These are phyloP conservation scores for Adelges cooleyi DNA, from an alignment of 1,140 invertebrate genomes.

Conservation along the genomic window DNA sequence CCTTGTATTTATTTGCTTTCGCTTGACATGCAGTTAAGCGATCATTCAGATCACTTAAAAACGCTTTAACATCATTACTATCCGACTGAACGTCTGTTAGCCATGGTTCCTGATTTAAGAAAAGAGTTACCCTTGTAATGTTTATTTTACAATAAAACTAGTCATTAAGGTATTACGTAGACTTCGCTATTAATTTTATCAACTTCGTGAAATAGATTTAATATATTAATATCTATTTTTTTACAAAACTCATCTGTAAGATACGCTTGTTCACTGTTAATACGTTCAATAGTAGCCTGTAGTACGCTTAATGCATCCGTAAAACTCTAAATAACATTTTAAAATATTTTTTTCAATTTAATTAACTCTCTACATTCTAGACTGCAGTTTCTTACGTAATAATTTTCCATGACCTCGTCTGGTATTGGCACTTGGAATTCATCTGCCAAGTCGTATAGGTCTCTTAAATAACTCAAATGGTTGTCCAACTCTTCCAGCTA, in stretches of 20 bases:
- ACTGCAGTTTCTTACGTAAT: conserved; percentile 30
- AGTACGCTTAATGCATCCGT: neutral
- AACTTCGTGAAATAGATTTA: neutral
- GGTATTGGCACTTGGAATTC: conserved; percentile 52
- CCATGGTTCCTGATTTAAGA: conserved; percentile 49
- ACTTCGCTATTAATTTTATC: neutral
- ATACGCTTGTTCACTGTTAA: neutral
- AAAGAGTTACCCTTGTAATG: conserved; percentile 28
- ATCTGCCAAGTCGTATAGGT: conserved; percentile 59
- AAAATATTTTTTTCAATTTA: neutral
- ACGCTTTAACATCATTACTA: conserved; percentile 46
- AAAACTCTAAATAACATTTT: neutral
- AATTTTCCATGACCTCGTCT: conserved; percentile 44
- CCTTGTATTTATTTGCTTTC: conserved; percentile 49
- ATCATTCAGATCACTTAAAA: conserved; percentile 49
- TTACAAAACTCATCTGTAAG: neutral
- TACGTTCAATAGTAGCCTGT: neutral
- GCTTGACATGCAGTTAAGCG: conserved; percentile 49
- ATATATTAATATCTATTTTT: neutral
- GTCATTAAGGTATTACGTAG: neutral
- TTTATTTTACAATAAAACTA: neutral
- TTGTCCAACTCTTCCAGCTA: conserved; percentile 50
- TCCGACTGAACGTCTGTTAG: conserved; percentile 60
- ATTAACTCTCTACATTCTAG: neutral
- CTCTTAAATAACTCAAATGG: conserved; percentile 54